A percentile compares a stretch with the other conserved stretches of the same genome.
These are phyloP conservation scores for Echinometra lucunter DNA, from an alignment of 53 echinoderm and acorn worm genomes.

Conservation along the genomic window DNA sequence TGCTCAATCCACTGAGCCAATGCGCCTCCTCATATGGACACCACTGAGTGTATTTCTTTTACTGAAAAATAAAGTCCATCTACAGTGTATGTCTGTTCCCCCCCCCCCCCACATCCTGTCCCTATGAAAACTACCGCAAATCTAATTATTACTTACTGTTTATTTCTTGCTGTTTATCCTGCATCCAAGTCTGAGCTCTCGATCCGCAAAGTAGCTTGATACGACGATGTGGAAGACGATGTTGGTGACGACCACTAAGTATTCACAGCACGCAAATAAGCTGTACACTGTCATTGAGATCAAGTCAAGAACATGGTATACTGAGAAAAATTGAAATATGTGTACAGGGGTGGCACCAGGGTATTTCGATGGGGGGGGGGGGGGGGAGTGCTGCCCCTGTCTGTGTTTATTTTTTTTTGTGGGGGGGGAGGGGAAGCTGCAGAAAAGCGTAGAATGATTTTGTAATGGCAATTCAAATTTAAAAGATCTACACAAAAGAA, in stretches of 20 bases:
- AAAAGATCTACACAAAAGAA: too few relatives aligned
- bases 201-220: conserved; percentile 80
- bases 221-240: conserved; percentile 80
- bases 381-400: too few relatives aligned
- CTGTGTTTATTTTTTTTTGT: too few relatives aligned
- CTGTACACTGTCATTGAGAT: conserved; percentile 81
- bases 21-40: too few relatives aligned
- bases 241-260: conserved; percentile 88
- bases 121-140: background rate
- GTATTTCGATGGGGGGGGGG: too few relatives aligned
- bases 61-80: background rate
- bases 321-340: background rate
- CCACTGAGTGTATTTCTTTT: background rate
- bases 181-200: conserved; percentile 74
- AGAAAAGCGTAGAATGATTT: too few relatives aligned
- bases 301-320: background rate
- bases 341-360: too few relatives aligned
- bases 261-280: conserved; percentile 86
- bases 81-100: background rate
- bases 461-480: too few relatives aligned
- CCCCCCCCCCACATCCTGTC: background rate
- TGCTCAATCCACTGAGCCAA: too few relatives aligned
- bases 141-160: background rate
- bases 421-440: too few relatives aligned
- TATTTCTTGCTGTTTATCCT: conserved; percentile 61